These are phyloP conservation scores for Laterallus jamaicensis DNA, from an alignment of 2,113 vertebrate species.

Conservation along the genomic window DNA sequence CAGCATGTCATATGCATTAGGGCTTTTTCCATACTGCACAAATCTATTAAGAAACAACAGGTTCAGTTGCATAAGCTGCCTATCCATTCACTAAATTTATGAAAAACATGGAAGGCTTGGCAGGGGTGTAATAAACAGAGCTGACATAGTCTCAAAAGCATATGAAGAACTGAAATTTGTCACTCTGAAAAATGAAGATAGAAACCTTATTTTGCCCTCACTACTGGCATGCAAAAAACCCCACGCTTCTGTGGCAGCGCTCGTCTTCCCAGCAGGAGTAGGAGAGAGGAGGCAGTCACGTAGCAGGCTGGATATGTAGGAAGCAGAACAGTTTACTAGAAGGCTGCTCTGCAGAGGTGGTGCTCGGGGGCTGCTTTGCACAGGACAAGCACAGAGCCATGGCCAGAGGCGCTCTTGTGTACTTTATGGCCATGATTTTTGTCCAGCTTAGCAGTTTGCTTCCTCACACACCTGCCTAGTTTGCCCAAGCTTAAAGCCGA, in stretches of 20 bases:
- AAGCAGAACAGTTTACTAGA: neutral
- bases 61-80: neutral
- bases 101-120: neutral
- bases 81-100: neutral
- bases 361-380: neutral
- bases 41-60: neutral
- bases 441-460: neutral
- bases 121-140: neutral
- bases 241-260: neutral
- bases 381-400: neutral
- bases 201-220: neutral
- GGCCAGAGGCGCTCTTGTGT: neutral
- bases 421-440: neutral
- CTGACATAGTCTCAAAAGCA: neutral
- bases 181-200: neutral
- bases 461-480: neutral
- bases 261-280: accelerated
- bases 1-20: accelerated
- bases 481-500: neutral
- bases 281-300: neutral
- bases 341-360: neutral
- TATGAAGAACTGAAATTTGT: neutral
- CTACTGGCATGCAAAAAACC: accelerated
- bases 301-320: neutral
- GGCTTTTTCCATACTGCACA: neutral